phyloP scores from a whole-genome alignment of 2,113 vertebrate genomes.

The Phasianus colchicus region DNA sequence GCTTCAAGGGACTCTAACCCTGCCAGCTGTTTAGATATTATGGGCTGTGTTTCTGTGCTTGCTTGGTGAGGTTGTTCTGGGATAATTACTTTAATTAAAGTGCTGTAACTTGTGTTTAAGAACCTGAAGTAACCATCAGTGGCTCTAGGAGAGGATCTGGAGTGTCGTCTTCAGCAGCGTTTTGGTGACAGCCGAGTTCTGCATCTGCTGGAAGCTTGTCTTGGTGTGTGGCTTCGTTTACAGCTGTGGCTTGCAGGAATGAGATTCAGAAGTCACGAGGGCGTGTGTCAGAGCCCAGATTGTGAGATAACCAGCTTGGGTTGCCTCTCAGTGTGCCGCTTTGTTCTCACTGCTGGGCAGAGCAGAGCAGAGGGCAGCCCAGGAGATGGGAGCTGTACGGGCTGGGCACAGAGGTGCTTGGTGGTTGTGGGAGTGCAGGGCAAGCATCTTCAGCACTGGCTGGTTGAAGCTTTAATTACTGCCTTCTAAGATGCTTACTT shows the following conservation, averaged over 20 bases:
- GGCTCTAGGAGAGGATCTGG: background rate
- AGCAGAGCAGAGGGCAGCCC: background rate
- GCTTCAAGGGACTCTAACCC: background rate
- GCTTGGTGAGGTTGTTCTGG: background rate
- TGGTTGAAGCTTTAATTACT: background rate
- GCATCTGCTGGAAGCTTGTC: background rate
- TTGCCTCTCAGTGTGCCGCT: background rate
- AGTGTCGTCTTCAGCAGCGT: background rate
- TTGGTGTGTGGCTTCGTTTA: background rate
- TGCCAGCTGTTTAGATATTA: fast-evolving
- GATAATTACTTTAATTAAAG: background rate
- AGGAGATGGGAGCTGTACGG: fast-evolving
- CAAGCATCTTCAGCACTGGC: background rate
- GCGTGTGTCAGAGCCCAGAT: background rate
- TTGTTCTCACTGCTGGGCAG: background rate
- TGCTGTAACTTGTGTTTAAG: background rate
- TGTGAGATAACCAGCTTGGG: background rate
- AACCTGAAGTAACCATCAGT: fast-evolving
- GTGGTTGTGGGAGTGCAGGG: background rate
- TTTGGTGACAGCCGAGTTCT: fast-evolving
- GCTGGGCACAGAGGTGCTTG: background rate
- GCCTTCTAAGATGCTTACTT: background rate
- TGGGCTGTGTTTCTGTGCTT: background rate
- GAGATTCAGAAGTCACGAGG: background rate
- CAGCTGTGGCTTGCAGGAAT: background rate